Conservation (phyloP, 2,888 invertebrate genomes). For the Tuta absoluta region DNA sequence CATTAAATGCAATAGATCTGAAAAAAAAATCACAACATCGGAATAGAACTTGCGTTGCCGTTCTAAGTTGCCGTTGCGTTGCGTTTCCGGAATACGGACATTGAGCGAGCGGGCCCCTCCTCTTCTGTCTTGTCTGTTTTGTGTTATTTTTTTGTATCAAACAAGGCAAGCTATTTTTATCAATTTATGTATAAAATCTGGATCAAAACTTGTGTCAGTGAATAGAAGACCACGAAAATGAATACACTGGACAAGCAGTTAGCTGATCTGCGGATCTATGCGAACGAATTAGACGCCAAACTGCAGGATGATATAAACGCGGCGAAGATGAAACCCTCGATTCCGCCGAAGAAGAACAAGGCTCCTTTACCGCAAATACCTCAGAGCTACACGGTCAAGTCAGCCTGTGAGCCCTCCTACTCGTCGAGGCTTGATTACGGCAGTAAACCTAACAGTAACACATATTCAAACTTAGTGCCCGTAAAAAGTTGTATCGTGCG, state of each 20-base stretch:
- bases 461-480: constrained; percentile 75
- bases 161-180: constrained; percentile 40
- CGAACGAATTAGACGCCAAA: constrained; percentile 75
- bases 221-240: constrained; percentile 48
- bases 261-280: constrained; percentile 74
- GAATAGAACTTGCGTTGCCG: too few relatives aligned
- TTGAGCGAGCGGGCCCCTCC: too few relatives aligned
- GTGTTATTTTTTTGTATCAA: constrained; percentile 38
- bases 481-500: constrained; percentile 78
- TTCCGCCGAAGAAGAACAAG: constrained; percentile 76
- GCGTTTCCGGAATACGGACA: too few relatives aligned
- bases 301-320: constrained; percentile 76
- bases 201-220: constrained; percentile 26
- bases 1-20: too few relatives aligned
- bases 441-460: constrained; percentile 67
- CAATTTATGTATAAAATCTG: constrained; percentile 25
- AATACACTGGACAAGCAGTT: constrained; percentile 74
- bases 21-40: too few relatives aligned
- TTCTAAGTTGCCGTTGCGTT: too few relatives aligned
- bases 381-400: constrained; percentile 88
- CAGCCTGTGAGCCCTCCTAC: constrained; percentile 88
- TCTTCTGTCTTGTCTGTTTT: neutral
- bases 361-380: constrained; percentile 84
- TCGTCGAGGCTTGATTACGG: constrained; percentile 85
- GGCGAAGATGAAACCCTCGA: constrained; percentile 72